Evolutionary conservation across 2,113 vertebrate species (phyloP).

Genomic region (Xenus cinereus): DNA sequence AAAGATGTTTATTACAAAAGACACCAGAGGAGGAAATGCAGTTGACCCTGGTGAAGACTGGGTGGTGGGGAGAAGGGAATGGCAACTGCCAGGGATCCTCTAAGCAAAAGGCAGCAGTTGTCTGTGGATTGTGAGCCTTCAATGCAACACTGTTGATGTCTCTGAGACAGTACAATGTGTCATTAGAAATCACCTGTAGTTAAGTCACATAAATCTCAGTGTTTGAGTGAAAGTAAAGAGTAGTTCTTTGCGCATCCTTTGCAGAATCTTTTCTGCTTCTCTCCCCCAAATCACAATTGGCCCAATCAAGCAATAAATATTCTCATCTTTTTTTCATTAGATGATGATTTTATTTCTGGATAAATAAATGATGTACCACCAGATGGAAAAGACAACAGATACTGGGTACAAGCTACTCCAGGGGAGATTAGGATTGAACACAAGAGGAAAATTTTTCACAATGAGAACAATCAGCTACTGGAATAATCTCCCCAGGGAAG

Average conservation of each 20-base stretch:
- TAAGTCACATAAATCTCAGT: not conserved
- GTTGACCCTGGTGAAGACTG: not conserved
- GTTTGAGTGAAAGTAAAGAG: not conserved
- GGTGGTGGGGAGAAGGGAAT: not conserved
- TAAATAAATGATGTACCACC: not conserved
- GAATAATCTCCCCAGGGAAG: not conserved
- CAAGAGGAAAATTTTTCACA: not conserved
- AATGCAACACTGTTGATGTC: not conserved
- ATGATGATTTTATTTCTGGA: not conserved
- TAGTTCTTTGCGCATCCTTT: not conserved
- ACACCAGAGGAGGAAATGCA: not conserved
- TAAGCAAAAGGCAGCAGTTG: not conserved
- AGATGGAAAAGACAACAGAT: not conserved
- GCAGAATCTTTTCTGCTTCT: not conserved
- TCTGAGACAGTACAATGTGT: rapidly evolving
- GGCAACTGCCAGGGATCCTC: not conserved
- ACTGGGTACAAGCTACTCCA: not conserved
- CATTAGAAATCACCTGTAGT: not conserved
- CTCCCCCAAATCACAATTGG: not conserved
- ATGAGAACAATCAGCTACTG: not conserved
- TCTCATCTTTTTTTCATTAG: not conserved
- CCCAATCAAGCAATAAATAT: not conserved
- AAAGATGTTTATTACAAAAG: not conserved
- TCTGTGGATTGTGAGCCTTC: not conserved
- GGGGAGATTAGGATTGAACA: not conserved